These are phyloP conservation scores for Antedon mediterranea DNA, from an alignment of 53 echinoderm and acorn worm species.

Conservation along the genomic window DNA sequence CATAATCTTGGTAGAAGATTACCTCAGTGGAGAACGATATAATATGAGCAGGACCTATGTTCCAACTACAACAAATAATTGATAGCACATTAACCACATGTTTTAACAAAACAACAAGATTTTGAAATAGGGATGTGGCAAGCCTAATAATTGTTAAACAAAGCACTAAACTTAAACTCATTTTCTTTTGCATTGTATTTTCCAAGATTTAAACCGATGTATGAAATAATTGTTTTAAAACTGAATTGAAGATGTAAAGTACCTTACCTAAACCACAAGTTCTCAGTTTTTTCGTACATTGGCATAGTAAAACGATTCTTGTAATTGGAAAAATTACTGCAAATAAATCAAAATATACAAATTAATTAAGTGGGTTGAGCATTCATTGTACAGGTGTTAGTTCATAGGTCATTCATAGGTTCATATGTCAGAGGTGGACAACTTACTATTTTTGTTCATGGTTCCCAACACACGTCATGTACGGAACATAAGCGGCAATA, in stretches of 20 bases:
- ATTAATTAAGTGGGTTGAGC: too few species aligned
- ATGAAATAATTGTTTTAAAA: too few species aligned
- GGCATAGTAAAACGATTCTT: conserved; percentile 60
- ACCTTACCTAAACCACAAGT: conserved; percentile 51
- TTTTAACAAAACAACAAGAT: too few species aligned
- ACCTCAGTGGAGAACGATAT: conserved; percentile 75
- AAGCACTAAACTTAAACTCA: too few species aligned
- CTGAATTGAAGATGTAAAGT: background rate
- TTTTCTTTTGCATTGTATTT: too few species aligned
- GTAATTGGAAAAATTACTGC: conserved; percentile 51
- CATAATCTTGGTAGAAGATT: conserved; percentile 49
- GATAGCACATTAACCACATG: too few species aligned
- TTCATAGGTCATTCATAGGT: background rate
- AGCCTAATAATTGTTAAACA: too few species aligned
- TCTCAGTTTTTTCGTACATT: conserved; percentile 22
- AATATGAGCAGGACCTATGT: conserved; percentile 73
- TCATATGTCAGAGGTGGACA: background rate
- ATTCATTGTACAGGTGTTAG: too few species aligned
- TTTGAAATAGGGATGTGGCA: too few species aligned
- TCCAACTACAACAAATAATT: too few species aligned
- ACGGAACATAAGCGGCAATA: conserved; percentile 45
- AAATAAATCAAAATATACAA: background rate
- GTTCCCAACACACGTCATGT: conserved; percentile 52
- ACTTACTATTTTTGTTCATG: conserved; percentile 59
- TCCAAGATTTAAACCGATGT: too few species aligned